Conservation (phyloP, 2,888 invertebrate genomes). For the Drosophila birchii region DNA sequence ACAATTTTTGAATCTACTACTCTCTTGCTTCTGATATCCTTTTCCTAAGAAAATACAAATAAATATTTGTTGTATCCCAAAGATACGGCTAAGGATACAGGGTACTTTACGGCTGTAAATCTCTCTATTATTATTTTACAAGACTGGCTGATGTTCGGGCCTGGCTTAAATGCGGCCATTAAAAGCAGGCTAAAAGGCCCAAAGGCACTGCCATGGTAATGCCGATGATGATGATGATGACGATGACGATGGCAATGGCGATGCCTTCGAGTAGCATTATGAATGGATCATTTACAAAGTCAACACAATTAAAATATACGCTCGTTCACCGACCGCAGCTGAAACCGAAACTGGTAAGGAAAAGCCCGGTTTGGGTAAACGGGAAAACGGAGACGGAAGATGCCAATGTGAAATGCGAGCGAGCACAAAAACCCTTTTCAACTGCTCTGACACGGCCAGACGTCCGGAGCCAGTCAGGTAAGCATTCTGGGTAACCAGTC, state of each 20-base stretch:
- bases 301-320: conserved; percentile 74
- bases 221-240: conserved; percentile 31
- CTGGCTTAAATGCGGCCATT: conserved; percentile 45
- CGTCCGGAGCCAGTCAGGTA: conserved; percentile 24
- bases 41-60: background rate
- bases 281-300: conserved; percentile 75
- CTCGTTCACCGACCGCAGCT: conserved; percentile 38
- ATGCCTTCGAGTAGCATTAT: conserved; percentile 71
- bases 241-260: conserved; percentile 5
- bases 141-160: background rate
- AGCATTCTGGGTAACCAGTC: conserved; percentile 15
- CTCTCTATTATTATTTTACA: conserved; percentile 7
- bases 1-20: background rate
- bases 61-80: background rate
- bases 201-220: conserved; percentile 21
- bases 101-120: conserved; percentile 17
- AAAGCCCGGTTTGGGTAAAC: conserved; percentile 30
- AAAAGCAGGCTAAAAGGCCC: conserved; percentile 31
- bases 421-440: conserved; percentile 32
- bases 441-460: conserved; percentile 31
- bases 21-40: background rate
- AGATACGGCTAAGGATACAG: background rate
- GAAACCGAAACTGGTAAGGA: conserved; percentile 28
- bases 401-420: conserved; percentile 33
- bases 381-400: conserved; percentile 31